phyloP scores from a whole-genome alignment of 2,113 vertebrate species.

The Pteronura brasiliensis region DNA sequence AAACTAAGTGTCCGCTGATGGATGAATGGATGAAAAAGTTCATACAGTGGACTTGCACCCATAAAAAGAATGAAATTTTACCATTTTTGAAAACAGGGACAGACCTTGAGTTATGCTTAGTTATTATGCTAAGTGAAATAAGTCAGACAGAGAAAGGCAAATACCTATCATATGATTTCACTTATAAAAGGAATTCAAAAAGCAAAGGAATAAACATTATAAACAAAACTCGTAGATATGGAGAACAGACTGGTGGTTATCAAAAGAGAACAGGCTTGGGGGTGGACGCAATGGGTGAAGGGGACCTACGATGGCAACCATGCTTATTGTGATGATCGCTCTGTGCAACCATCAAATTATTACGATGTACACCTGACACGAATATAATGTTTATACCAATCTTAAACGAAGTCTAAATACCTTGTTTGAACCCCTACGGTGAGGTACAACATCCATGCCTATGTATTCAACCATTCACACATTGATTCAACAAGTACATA shows the following conservation, averaged over 20 bases:
- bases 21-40: background rate
- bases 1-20: background rate
- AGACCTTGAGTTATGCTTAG: background rate
- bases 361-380: background rate
- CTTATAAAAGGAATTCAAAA: background rate
- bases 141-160: background rate
- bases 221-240: background rate
- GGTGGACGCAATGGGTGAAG: background rate
- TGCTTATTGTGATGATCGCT: background rate
- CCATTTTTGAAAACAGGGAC: background rate
- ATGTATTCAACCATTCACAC: conserved; percentile 1
- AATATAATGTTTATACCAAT: background rate
- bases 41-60: background rate
- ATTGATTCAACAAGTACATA: background rate
- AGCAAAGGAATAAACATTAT: background rate
- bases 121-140: background rate
- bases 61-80: background rate
- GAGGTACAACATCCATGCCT: background rate
- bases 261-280: background rate
- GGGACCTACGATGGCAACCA: background rate
- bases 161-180: background rate
- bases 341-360: background rate
- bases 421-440: background rate
- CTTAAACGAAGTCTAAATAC: conserved; percentile 31
- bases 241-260: background rate